Conservation (phyloP, 2,888 invertebrate species). For the Platycheirus albimanus region DNA sequence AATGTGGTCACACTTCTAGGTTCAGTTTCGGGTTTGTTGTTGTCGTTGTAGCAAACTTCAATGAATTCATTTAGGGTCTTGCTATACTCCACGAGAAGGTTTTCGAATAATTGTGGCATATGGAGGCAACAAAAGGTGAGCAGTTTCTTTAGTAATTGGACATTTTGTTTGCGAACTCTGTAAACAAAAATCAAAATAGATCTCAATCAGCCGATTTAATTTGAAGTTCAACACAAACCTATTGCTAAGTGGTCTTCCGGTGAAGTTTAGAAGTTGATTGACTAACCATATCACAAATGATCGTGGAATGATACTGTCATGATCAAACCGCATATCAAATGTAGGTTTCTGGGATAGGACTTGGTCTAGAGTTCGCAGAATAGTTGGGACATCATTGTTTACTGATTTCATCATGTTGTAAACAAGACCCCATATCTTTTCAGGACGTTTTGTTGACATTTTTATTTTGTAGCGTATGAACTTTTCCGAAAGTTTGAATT, state of each 20-base stretch:
- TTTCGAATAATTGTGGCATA: conserved; percentile 50
- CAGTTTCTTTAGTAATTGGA: conserved; percentile 78
- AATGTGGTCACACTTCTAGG: conserved; percentile 22
- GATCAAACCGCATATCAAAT: conserved; percentile 61
- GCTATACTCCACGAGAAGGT: conserved; percentile 37
- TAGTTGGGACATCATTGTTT: conserved; percentile 59
- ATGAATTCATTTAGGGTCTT: conserved; percentile 24
- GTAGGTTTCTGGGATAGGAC: conserved; percentile 56
- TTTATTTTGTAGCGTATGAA: no score
- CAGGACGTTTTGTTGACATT: conserved; percentile 78
- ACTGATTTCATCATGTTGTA: conserved; percentile 78
- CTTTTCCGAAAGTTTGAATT: no score
- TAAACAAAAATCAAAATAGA: conserved; percentile 18
- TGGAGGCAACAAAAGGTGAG: conserved; percentile 49
- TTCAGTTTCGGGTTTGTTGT: conserved; percentile 4
- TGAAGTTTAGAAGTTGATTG: conserved; percentile 54
- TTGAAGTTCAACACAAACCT: conserved; percentile 39
- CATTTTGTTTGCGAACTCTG: conserved; percentile 78
- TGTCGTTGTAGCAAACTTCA: conserved; percentile 43
- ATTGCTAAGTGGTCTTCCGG: conserved; percentile 43
- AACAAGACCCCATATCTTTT: conserved; percentile 80
- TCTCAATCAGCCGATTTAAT: not conserved
- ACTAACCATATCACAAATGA: conserved; percentile 61
- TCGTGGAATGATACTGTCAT: conserved; percentile 46
- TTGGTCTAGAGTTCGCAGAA: conserved; percentile 56